phyloP scores from a whole-genome alignment of 2,888 invertebrate species.

The Nipponacmea schrenckii region DNA sequence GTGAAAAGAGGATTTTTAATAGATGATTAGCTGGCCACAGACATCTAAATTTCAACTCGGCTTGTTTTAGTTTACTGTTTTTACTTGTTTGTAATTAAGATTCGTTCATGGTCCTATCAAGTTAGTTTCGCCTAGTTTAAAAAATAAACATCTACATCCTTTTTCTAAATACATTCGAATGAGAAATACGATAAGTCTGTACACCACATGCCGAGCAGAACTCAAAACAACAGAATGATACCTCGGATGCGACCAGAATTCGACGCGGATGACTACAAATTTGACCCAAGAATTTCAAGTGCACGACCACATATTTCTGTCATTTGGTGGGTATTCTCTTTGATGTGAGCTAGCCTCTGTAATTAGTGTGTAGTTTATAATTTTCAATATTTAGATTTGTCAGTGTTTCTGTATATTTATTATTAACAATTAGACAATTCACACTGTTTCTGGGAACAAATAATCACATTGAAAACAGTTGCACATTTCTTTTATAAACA shows the following conservation, averaged over 20 bases:
- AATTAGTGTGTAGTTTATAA: neutral
- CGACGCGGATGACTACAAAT: neutral
- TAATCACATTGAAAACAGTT: neutral
- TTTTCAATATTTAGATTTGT: conserved; percentile 2
- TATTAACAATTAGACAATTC: conserved; percentile 8
- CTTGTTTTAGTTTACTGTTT: too few relatives aligned
- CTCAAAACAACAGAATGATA: too few relatives aligned
- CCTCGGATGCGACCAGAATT: neutral
- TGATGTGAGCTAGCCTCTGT: neutral
- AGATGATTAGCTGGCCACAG: too few relatives aligned
- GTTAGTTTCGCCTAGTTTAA: conserved; percentile 11
- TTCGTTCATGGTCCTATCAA: conserved; percentile 11
- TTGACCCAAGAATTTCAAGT: neutral
- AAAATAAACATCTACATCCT: conserved; percentile 24
- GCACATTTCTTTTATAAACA: neutral
- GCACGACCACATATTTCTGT: conserved; percentile 3
- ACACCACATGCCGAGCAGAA: conserved; percentile 13
- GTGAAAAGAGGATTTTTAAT: too few relatives aligned
- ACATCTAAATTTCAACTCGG: too few relatives aligned
- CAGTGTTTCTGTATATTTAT: neutral
- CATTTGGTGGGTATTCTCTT: neutral
- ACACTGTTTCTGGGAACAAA: neutral
- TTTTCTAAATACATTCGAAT: conserved; percentile 15
- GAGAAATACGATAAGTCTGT: conserved; percentile 15
- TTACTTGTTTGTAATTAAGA: conserved; percentile 17